Evolutionary conservation across 1,140 invertebrate genomes (phyloP), one percentile per base, ranked within the genome.

Genomic region (Drosophila repleta): DNA sequence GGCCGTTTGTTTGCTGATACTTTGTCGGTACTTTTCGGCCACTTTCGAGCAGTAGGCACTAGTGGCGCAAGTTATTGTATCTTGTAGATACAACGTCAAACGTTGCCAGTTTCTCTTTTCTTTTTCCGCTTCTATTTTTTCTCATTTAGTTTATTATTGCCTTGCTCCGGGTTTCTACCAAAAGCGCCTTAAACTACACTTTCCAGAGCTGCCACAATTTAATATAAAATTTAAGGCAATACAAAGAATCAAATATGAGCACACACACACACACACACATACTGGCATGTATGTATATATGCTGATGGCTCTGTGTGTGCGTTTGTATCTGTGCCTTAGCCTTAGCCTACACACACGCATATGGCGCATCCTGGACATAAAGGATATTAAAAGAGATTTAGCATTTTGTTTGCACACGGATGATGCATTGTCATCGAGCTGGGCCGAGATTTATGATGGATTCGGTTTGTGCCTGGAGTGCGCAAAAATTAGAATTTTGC

Each of bases 391-490:
- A 91, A 83, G 77, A 89, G 84, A 91, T 90, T 90, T 90, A 87
- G 81, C 83, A 76, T 76, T 88, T 65, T 90, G 89, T 90, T 90
- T 90, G 84, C 90, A 79, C 74, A 87, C 76, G 85, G 89, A 90
- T 90, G 89, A 90, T 91, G 89, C 83, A 90, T 90, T 90, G 89
- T 90, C 84, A 90, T 90, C 89, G 90, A 90, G 89, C 74, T 60
- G 84, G 80, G 72, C 89, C 88, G 88, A 90, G 90, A 90, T 90
- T 90, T 90, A 90, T 90, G 80, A 90, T 87, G 90, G 87, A 91
- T 89, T 88, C 83, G 83, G 82, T 87, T 87, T 87, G 79, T 88
- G 82, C 83, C 82, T 87, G 83, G 83, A 87, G 83, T 76, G 75
- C 83, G 83, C 79, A 88, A 82, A 85, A 82, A 87, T 87, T 85